Evolutionary conservation across 2,888 invertebrate genomes (phyloP).

Genomic region (Dermolepida albohirtum): DNA sequence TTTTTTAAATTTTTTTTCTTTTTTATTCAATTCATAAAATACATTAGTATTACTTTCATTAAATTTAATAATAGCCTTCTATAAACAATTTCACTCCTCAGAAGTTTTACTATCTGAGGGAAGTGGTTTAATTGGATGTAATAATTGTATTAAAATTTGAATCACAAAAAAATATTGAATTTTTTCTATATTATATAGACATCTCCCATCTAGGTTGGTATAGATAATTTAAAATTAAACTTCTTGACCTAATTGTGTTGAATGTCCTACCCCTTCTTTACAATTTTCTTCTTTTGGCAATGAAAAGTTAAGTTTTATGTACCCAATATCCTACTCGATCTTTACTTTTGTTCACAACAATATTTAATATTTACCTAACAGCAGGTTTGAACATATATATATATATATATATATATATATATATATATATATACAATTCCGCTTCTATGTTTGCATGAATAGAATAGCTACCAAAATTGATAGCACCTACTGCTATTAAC

Average conservation of each 20-base stretch:
- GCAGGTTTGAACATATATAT: constrained; percentile 76
- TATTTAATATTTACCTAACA: constrained; percentile 72
- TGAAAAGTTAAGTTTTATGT: constrained; percentile 78
- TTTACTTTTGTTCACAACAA: constrained; percentile 73
- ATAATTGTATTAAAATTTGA: constrained; percentile 1
- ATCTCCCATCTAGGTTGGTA: constrained; percentile 69
- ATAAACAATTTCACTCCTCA: constrained; percentile 43
- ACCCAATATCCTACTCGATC: constrained; percentile 78
- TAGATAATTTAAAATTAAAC: constrained; percentile 71
- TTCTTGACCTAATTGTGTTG: constrained; percentile 71
- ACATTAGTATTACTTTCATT: constrained; percentile 23
- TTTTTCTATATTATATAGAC: constrained; percentile 75
- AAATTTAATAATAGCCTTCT: constrained; percentile 29
- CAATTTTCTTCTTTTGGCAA: constrained; percentile 69
- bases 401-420: too few relatives aligned
- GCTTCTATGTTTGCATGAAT: constrained; percentile 76
- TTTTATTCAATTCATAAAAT: constrained; percentile 15
- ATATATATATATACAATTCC: constrained; percentile 77
- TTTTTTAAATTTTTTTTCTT: constrained; percentile 34
- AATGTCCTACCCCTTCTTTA: constrained; percentile 70
- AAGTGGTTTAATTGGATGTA: constrained; percentile 30
- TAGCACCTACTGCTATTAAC: constrained; percentile 70
- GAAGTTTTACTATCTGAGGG: constrained; percentile 49
- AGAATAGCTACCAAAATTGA: constrained; percentile 73
- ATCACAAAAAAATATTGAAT: constrained; percentile 58